Percentiles rank a stretch among this genome's conserved stretches.
Conservation (phyloP, 2,113 vertebrate genomes). For the Ceyx melanurus region DNA sequence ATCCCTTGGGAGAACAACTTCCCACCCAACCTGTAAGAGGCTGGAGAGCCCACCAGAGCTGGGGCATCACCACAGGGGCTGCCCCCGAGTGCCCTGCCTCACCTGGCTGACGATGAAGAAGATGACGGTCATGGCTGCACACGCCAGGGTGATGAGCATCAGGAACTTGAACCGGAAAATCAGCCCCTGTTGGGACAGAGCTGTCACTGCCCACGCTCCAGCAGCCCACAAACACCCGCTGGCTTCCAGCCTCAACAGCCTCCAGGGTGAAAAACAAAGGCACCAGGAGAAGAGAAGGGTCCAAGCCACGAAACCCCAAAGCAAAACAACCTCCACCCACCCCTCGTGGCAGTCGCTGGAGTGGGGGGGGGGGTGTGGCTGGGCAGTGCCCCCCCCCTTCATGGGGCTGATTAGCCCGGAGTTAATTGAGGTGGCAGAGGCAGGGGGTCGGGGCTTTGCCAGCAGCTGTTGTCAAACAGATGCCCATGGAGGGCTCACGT, state of each 20-base stretch:
- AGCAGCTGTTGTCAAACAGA: background rate
- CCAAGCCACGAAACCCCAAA: conserved; percentile 59
- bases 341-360: background rate
- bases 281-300: background rate
- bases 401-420: background rate
- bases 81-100: background rate
- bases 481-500: rapidly evolving
- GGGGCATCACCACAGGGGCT: rapidly evolving
- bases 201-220: conserved; percentile 14
- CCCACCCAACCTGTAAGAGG: background rate
- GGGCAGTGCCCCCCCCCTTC: conserved; percentile 12
- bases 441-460: background rate
- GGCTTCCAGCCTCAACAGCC: background rate
- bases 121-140: conserved; percentile 95
- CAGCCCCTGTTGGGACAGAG: conserved; percentile 82
- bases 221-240: conserved; percentile 15
- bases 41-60: rapidly evolving
- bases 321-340: conserved; percentile 61
- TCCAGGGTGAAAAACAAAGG: background rate
- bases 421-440: background rate
- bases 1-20: background rate
- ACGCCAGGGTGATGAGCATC: conserved; percentile 96
- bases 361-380: background rate
- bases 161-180: conserved; percentile 99
- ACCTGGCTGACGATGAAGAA: conserved; percentile 99